Base-by-base conservation (phyloP, 37 sponge, comb jelly and placozoan genomes). In the Diacarnus erythraeanus region DNA sequence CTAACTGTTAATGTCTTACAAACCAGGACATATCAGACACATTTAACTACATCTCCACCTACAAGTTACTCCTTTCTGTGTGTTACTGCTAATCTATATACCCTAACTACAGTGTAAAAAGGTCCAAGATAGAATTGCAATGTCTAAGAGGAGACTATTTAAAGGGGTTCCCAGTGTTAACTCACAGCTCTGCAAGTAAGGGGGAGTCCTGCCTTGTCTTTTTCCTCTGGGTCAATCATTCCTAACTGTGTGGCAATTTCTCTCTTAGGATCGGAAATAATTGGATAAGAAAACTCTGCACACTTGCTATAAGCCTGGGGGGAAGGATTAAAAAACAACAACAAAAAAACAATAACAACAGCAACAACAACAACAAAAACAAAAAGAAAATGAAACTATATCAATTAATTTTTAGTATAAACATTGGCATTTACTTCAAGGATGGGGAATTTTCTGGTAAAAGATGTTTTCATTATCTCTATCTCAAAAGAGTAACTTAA, bases 181-280 rank as follows among this genome's bases (percentile, higher is more conserved):
- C 96, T 65, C 60, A 97, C 99, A 61, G 95, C 97, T 31, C 99
- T 80, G 71, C 91, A 88, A 41, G 99, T 96, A 34, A 96, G 86
- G 4, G 99, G 97, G 18, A 98, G 84, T 0, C 99, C 99, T 69
- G 92, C 91, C 57, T 88, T 94, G 90, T 98, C 99, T 78, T 94
- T 98, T 84, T 98, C 99, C 6, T 59, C 94, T 3, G 92, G 91
- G 74, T 98, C 99, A 59, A 98, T 42, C 97, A 98, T 98, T 0
- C 99, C 99, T 31, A 96, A 76, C 44, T 89, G 67, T 9, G 96
- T 87, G 57, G 94, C 99, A 29, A 96, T 81, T 34, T 96, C 95
- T 2, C 99, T 59, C 15, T 81, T 77, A 0, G 94, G 91, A 38
- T 98, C 99, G 25, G 97, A 91, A 67, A 98, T 96, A 77, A 98